These are phyloP conservation scores for Dasyurus viverrinus DNA, from an alignment of 2,113 vertebrate genomes.

Conservation along the genomic window DNA sequence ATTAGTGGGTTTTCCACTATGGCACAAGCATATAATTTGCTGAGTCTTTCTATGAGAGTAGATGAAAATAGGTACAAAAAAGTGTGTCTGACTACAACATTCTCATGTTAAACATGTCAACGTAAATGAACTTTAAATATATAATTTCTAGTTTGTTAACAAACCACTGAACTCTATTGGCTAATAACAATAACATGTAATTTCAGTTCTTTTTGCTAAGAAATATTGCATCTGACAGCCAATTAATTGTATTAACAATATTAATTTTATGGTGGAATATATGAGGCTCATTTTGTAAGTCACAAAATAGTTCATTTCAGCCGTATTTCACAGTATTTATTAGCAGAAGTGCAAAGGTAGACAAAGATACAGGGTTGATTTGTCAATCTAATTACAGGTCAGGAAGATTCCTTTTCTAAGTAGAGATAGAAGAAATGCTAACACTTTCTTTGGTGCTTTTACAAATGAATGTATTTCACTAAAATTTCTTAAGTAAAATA, in stretches of 20 bases:
- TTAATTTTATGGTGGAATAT: constrained; percentile 69
- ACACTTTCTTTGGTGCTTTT: constrained; percentile 46
- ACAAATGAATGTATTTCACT: constrained; percentile 76
- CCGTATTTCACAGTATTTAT: constrained; percentile 4
- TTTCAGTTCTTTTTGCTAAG: constrained; percentile 78
- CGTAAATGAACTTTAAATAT: constrained; percentile 85
- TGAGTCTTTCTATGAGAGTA: constrained; percentile 87
- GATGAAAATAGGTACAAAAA: constrained; percentile 87
- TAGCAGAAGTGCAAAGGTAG: neutral
- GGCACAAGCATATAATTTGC: constrained; percentile 95
- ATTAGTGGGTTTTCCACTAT: constrained; percentile 93
- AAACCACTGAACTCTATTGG: constrained; percentile 76
- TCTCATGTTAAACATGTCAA: constrained; percentile 86
- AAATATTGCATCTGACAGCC: constrained; percentile 80
- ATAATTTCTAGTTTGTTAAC: constrained; percentile 85
- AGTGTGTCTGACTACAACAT: constrained; percentile 81
- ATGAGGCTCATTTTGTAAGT: neutral
- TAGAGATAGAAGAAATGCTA: constrained; percentile 48
- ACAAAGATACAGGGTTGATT: neutral
- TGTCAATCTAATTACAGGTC: neutral
- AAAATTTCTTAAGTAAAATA: constrained; percentile 78
- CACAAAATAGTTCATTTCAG: constrained; percentile 50
- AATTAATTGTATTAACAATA: constrained; percentile 75
- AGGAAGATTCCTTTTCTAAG: constrained; percentile 42
- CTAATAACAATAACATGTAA: constrained; percentile 80